Evolutionary conservation across 1,140 invertebrate species (phyloP).

Genomic region (Macrobrachium rosenbergii): DNA sequence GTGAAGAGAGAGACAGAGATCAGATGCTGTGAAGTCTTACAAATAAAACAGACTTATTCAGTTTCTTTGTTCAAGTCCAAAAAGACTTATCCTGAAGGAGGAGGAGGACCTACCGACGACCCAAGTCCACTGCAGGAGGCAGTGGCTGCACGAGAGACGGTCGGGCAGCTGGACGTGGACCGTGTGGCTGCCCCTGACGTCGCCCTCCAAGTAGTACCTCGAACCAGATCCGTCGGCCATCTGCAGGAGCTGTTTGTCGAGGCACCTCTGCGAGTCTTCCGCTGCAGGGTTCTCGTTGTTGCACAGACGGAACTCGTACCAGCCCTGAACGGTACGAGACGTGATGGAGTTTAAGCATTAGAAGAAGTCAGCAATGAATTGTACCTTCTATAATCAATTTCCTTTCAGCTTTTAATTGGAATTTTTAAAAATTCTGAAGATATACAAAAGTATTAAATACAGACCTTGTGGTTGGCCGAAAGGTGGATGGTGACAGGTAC

Average conservation of each 20-base stretch:
- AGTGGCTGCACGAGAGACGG: conserved; percentile 76
- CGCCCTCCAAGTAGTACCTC: conserved; percentile 73
- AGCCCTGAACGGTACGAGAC: too few species aligned
- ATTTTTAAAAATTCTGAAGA: too few species aligned
- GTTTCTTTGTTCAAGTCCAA: background rate
- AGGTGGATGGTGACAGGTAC: too few species aligned
- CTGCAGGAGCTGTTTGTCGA: conserved; percentile 84
- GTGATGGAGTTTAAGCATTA: too few species aligned
- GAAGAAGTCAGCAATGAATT: too few species aligned
- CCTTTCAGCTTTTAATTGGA: too few species aligned
- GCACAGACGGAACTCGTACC: conserved; percentile 85
- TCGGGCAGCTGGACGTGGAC: conserved; percentile 82
- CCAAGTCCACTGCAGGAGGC: conserved; percentile 80
- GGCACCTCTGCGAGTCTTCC: conserved; percentile 83
- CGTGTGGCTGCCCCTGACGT: conserved; percentile 83
- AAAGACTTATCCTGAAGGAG: background rate
- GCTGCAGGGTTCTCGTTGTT: conserved; percentile 84
- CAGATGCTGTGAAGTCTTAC: background rate
- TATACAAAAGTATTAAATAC: too few species aligned
- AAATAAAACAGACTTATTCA: background rate
- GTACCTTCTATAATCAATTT: too few species aligned
- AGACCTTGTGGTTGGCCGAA: too few species aligned
- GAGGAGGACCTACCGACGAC: conserved; percentile 42
- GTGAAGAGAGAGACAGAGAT: background rate
- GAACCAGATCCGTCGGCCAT: conserved; percentile 74